A percentile compares a stretch with the other conserved stretches of the same genome.
These are phyloP conservation scores for Gorsachius goisagi DNA, from an alignment of 2,113 vertebrate species.

Conservation along the genomic window DNA sequence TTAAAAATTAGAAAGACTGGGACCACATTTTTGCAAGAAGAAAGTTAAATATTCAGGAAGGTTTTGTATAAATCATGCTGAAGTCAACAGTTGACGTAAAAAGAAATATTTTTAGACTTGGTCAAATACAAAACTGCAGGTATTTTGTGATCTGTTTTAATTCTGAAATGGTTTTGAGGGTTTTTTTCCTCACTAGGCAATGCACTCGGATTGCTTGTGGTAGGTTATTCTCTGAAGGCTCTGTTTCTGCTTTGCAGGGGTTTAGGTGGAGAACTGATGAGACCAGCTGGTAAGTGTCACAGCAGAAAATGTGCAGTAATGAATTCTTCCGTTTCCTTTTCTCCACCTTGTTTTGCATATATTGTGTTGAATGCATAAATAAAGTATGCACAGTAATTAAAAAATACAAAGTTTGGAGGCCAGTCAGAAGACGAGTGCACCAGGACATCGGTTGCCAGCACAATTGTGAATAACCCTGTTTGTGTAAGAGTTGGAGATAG, in stretches of 20 bases:
- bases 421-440: background rate
- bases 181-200: rapidly evolving
- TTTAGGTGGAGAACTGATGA: constrained; percentile 92
- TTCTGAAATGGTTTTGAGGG: background rate
- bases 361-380: background rate
- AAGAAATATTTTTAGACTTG: background rate
- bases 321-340: background rate
- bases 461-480: background rate
- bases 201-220: background rate
- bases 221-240: background rate
- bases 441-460: background rate
- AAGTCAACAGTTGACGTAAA: background rate
- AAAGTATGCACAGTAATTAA: background rate
- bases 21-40: background rate
- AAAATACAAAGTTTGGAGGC: background rate
- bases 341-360: background rate
- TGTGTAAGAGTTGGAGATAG: background rate
- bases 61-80: background rate
- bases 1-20: background rate
- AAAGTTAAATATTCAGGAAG: background rate
- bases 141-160: background rate
- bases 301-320: background rate
- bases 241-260: constrained; percentile 79
- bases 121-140: background rate
- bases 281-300: constrained; percentile 83